Percentiles rank a stretch among this genome's conserved stretches.
phyloP scores from a whole-genome alignment of 1,140 invertebrate species.

The Cyrtorhinus lividipennis region DNA sequence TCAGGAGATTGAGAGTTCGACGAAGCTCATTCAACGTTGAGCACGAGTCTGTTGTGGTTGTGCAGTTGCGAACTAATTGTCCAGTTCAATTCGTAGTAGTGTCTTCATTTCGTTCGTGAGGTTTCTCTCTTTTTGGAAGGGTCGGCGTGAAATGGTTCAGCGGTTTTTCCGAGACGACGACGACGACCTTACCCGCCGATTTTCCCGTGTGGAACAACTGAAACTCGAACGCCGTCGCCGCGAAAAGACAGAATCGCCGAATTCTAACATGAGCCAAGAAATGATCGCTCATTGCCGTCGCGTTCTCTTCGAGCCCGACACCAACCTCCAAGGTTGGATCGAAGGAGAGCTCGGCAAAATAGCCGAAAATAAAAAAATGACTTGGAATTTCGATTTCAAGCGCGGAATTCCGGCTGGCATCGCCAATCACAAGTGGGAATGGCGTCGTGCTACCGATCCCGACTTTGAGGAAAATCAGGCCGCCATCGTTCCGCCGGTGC shows the following conservation, averaged over 20 bases:
- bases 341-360: not conserved
- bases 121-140: not conserved
- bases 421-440: not conserved
- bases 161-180: not conserved
- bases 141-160: not conserved
- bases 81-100: no score
- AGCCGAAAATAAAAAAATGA: not conserved
- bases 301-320: not conserved
- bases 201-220: not conserved
- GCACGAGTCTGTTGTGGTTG: no score
- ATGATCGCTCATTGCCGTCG: not conserved
- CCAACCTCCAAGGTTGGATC: not conserved
- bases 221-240: not conserved
- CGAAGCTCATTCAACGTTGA: no score
- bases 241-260: not conserved
- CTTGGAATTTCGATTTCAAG: not conserved
- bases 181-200: not conserved
- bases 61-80: no score
- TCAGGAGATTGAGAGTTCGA: no score
- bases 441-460: not conserved
- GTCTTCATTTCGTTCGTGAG: no score
- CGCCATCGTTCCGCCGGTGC: not conserved
- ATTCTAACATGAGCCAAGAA: not conserved
- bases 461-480: not conserved
- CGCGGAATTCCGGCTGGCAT: not conserved